Evolutionary conservation across 2,797 vertebrate genomes (phyloP), one percentile per base, ranked within the genome.

Genomic region (Helarctos malayanus): DNA sequence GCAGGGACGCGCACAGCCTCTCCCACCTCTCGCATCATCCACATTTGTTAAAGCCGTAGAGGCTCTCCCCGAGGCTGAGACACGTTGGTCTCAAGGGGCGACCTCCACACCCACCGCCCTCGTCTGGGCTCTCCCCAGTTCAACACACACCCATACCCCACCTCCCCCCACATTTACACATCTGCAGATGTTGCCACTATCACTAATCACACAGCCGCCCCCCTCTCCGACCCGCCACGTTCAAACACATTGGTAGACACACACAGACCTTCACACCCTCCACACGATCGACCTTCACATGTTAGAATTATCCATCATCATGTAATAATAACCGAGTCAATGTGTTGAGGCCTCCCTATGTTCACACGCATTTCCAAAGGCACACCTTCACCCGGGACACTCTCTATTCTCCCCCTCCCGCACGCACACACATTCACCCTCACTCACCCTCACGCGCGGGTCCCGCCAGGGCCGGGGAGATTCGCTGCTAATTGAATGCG

Each of bases 1-100:
- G 56, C 56, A 61, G 95, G 98, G 97, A 98, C 98, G 98, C 99
- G 99, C 99, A 98, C 98, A 98, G 98, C 99, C 99, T 99, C 99
- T 99, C 99, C 99, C 99, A 99, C 99, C 98, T 96, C 79, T 98
- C 69, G 59, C 47, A 32, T 19, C 76, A 11, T 73, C 83, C 90
- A 94, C 95, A n/a, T 95, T 97, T 97, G 98, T 99, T 99, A 99
- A 99, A 98, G 98, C 98, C 95, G 97, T 97, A 98, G 98, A 97
- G 98, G 98, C 97, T 98, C 94, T 97, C 92, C 93, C 96, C 71
- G 91, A 96, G 98, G 97, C 94, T 38, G 2, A 97, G 97, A 97
- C 96, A 97, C 16, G 3, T 85, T 38, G 91, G 19, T 80, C 76
- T 56, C 84, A 45, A 27, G 82, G 47, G 54, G 81, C 15, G 27